Evolutionary conservation across 2,797 vertebrate genomes (phyloP).

Genomic region (Pangasius krempfi): DNA sequence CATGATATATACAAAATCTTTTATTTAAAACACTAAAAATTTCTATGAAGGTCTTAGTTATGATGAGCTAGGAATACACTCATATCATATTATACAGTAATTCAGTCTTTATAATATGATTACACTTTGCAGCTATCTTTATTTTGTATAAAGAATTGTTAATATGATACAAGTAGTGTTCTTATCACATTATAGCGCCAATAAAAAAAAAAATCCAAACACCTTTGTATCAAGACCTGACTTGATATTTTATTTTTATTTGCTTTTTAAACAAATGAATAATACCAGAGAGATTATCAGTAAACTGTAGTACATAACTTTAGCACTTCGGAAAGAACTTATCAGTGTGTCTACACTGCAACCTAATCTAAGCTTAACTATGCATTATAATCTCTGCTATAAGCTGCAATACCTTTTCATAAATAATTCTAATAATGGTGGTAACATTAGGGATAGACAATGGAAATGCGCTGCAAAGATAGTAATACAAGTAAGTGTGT

Average conservation of each 20-base stretch:
- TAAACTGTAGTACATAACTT: background rate
- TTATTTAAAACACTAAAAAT: background rate
- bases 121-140: background rate
- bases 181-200: background rate
- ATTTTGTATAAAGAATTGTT: background rate
- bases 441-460: background rate
- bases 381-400: background rate
- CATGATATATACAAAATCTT: background rate
- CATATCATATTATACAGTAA: too few species aligned
- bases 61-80: background rate
- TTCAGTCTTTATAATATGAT: background rate
- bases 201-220: background rate
- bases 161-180: background rate
- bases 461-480: background rate
- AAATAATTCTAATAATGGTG: background rate
- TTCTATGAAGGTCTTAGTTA: background rate
- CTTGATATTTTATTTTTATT: background rate
- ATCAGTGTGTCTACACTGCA: background rate
- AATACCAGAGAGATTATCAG: background rate
- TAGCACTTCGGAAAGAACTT: background rate
- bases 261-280: background rate
- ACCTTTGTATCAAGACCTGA: background rate
- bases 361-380: background rate
- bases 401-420: background rate
- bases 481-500: background rate